Evolutionary conservation across 2,113 vertebrate species (phyloP).

Genomic region (Athene noctua): DNA sequence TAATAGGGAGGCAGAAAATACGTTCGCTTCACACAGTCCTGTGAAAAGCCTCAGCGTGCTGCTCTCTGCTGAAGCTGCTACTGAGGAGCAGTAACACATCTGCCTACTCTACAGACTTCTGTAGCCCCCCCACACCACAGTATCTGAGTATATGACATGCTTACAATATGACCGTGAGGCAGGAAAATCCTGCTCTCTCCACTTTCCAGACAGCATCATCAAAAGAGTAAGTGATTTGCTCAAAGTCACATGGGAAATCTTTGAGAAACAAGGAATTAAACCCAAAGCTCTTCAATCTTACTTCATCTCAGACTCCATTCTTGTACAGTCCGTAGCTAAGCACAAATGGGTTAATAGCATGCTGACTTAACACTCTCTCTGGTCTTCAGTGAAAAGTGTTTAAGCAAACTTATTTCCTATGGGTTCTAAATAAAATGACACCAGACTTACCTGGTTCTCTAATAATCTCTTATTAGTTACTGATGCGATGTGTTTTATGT

Average conservation of each 20-base stretch:
- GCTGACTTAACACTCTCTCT: not conserved
- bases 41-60: not conserved
- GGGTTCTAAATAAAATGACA: not conserved
- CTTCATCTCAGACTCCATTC: not conserved
- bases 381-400: not conserved
- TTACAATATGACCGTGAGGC: not conserved
- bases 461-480: not conserved
- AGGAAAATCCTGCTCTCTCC: not conserved
- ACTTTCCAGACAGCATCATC: not conserved
- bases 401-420: not conserved
- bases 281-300: conserved; percentile 7
- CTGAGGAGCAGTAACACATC: not conserved
- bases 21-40: not conserved
- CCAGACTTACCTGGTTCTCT: not conserved
- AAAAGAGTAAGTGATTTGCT: conserved; percentile 2
- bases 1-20: not conserved
- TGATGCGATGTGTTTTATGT: not conserved
- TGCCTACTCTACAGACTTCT: not conserved
- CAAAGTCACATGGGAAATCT: conserved; percentile 4
- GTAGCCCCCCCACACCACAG: not conserved
- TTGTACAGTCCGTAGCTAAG: not conserved
- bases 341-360: not conserved
- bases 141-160: not conserved
- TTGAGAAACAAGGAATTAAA: conserved; percentile 22
- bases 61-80: not conserved